Conservation (phyloP, 2,113 vertebrate genomes). For the Nestor notabilis region DNA sequence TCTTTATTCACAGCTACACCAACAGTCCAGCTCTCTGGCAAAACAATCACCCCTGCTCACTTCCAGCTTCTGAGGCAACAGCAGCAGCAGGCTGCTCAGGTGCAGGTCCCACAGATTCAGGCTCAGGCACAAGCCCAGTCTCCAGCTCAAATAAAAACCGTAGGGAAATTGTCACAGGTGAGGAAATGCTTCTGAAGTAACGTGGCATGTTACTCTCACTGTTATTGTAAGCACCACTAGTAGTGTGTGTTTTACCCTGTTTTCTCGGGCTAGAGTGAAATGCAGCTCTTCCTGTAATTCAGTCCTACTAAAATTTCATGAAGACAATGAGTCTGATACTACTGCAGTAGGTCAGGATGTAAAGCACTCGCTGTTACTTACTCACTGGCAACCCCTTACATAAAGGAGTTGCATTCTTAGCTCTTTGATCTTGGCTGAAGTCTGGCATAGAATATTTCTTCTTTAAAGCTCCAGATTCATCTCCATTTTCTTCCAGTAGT, state of each 20-base stretch:
- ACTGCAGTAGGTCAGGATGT: neutral
- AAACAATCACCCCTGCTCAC: constrained; percentile 84
- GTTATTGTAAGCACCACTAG: neutral
- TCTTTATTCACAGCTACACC: constrained; percentile 64
- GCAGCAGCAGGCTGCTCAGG: constrained; percentile 77
- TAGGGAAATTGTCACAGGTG: constrained; percentile 82
- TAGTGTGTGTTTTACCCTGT: neutral
- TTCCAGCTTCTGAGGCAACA: constrained; percentile 90
- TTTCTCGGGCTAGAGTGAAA: neutral
- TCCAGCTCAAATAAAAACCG: constrained; percentile 86
- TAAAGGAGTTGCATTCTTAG: neutral
- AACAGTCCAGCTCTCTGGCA: constrained; percentile 83
- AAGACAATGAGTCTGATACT: neutral
- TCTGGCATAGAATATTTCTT: neutral
- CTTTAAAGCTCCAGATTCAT: neutral
- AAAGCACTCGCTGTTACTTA: neutral
- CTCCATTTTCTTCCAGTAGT: neutral
- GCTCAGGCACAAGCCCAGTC: constrained; percentile 72
- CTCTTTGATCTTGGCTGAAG: neutral
- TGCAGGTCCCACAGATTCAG: constrained; percentile 78
- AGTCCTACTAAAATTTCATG: neutral
- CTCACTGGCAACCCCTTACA: neutral
- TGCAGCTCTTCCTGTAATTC: neutral
- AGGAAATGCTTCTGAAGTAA: neutral
- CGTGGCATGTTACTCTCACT: accelerated